Base-by-base conservation (phyloP, 30 jellyfish, hydroid and myxozoan genomes). In the Turritopsis rubra region DNA sequence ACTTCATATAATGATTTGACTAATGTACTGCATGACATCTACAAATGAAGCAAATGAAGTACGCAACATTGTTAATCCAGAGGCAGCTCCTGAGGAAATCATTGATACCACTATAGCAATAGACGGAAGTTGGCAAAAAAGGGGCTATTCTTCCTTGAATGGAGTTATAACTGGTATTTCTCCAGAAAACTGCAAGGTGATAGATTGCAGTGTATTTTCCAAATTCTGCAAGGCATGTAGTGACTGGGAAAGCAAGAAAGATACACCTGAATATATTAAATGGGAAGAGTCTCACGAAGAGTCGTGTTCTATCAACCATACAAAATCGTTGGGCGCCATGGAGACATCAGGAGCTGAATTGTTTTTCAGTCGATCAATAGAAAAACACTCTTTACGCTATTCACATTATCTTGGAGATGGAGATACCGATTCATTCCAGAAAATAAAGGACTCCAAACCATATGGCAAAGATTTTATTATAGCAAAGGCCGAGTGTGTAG, bases 281-380 rank as follows among this genome's bases (percentile, higher is more conserved):
- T 41, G 60, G 60, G 13, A 41, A 41, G 60, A 41, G 60, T 41
- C 60, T 41, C 60, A 41, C 13, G 60, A 41, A 41, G 60, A 41
- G 60, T 41, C 60, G 60, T 41, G 60, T 41, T 41, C 60, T 41
- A 41, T 5, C 60, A 66, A 66, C 76, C 76, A 66, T 26, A 26
- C 29, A 21, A 66, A 66, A 66, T 66, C 76, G 76, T 66, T 17
- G 29, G 76, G 76, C 29, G 76, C 76, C 27, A 66, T 66, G 76
- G 76, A 66, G 76, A 66, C 76, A 26, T 21, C 76, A 26, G 76
- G 76, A 66, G 76, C 76, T 41, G 60, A 41, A 41, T 41, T 41
- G 60, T 41, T 41, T 41, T 41, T 5, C 60, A 41, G 13, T 13
- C 60, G 60, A 41, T 41, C 60, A 41, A 41, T 41, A 41, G 60